Base-by-base conservation (phyloP, 2,888 invertebrate species). In the Tuta absoluta region DNA sequence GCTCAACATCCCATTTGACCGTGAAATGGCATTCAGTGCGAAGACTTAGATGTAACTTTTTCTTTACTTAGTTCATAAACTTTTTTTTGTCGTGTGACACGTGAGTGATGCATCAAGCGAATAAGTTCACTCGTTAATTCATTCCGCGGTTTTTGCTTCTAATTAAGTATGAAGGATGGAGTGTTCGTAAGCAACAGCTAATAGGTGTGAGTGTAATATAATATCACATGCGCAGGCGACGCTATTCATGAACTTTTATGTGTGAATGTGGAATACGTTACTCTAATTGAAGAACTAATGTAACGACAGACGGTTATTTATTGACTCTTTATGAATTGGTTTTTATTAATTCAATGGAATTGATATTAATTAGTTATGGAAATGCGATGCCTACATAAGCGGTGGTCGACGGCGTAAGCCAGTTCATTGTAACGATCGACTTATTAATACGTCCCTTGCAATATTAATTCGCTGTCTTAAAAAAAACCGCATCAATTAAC, bases 11-110 rank as follows among this genome's bases (percentile, higher is more conserved):
- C 64, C 75, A 79, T 85, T 78, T 71, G 83, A 85, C 86, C 87
- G 84, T 87, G 83, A 84, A 86, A 86, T 81, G 82, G 83, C 82
- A 84, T 82, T 80, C 74, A 74, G 49, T 19, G 51, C 41, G 63
- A 21, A 51, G 56, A 49, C 53, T 10, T 62, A 62, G 57, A 37
- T 53, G 33, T 51, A 58, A 38, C 71, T 70, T 65, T 69, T 70
- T 67, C 63, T 64, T 64, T 65, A 67, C 69, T 72, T 74, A 74
- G 71, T 72, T 51, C 51, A 51, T 12, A 12, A 51, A 8, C 17
- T 8, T 53, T 53, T 78, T 80, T 74, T 71, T 67, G 49, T 63
- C 33, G 63, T 37, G 45, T 58, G 69, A 72, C 76, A 76, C 73
- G 72, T 74, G 75, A 75, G 67, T 76, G 72, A 75, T 73, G 72